Evolutionary conservation across 2,113 vertebrate genomes (phyloP), one percentile per base, ranked within the genome.

Genomic region (Cyprinodon brontotheroides): DNA sequence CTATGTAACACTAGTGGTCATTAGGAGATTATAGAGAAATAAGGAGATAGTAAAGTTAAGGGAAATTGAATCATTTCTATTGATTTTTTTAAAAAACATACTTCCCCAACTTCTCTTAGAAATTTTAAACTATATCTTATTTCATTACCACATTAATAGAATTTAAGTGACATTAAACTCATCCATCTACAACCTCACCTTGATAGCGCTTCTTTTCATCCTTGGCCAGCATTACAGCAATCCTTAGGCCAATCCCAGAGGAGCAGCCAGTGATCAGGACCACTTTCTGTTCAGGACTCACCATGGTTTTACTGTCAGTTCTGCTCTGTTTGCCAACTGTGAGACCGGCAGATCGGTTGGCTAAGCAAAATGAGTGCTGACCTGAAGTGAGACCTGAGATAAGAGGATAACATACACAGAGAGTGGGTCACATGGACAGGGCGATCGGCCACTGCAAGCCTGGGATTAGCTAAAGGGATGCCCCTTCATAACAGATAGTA

Each of bases 181-280:
- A 11, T 40, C 15, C 4, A 43, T 72, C 11, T 22, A 67, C 8
- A 60, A 20, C 65, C 84, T 3, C 83, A 96, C 95, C 95, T 74
- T 93, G 86, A 75, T 95, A 96, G n/a, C 93, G 93, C 64, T 89
- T 87, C 80, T 94, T 90, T 61, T 92, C 86, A 80, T 95, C 95
- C 38, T 79, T 83, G 0, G 94, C 92, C 87, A 95, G 90, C 79
- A 92, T 92, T 61, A 93, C 90, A 0, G 94, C 94, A 86, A 94
- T 89, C 37, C 91, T 92, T 48, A 94, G 77, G 53, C 95, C 91
- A n/a, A 94, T 95, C 15, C 94, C 94, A 0, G 81, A 95, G 81
- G 94, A 94, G 86, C 93, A 95, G 72, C 95, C 94, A 4, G 92
- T 95, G 88, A 95, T 93, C 79, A 95, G 89, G 50, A 95, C 92